Evolutionary conservation across 2,113 vertebrate species (phyloP), one percentile per base, ranked within the genome.

Genomic region (Excalfactoria chinensis): DNA sequence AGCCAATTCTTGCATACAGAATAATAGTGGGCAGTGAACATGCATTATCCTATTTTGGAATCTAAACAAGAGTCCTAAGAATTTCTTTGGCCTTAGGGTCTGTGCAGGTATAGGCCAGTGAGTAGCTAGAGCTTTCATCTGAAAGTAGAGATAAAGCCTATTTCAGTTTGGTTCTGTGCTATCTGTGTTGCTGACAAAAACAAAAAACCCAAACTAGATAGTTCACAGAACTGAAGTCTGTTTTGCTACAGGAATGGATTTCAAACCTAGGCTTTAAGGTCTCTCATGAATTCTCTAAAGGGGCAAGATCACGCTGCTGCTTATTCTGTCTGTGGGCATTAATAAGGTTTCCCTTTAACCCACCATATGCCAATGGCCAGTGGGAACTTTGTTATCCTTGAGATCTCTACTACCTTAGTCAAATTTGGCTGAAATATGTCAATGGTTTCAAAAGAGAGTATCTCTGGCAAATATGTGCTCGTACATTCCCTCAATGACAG

Each of bases 381-480:
- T 28, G 13, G 55, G 41, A 89, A 13, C 21, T 80, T 76, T 53
- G 13, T 18, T 77, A 3, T 41, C 46, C 85, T 55, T 79, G 59
- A 84, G 34, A 83, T 51, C 19, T 70, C 59, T 73, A 12, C 43
- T 41, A 80, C 46, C 64, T 85, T 77, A 46, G 22, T 70, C 37
- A 77, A 79, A 89, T 53, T 72, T 62, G 62, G 34, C 55, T 59
- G 46, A 80, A 44, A 15, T 10, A 79, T 49, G n/a, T 34, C 63
- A 70, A 72, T 79, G 37, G 35, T 6, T 64, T 82, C 60, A 76
- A 64, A 93, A 93, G 44, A 75, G 30, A 83, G 20, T 79, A 76
- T 55, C 78, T 93, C 14, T 68, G 44, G 32, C 44, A 48, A 68
- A 35, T 20, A 48, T 10, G 6, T 7, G 25, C n/a, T 13, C 26